Base-by-base conservation (phyloP, 2,888 invertebrate genomes). In the Drepanosiphum platanoidis region DNA sequence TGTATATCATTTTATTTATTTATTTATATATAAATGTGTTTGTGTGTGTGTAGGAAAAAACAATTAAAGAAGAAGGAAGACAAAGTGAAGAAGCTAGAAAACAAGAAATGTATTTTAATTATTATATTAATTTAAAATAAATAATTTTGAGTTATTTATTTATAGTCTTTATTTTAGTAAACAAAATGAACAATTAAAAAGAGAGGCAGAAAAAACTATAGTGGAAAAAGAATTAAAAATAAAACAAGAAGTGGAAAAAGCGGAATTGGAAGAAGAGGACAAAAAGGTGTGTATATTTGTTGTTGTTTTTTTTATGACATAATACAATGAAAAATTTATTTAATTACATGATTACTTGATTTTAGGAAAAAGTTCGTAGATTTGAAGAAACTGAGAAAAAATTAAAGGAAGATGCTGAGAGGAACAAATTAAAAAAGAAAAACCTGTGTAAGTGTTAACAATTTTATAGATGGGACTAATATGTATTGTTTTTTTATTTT, bases 381-480 rank as follows among this genome's bases (percentile, higher is more conserved):
- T 89, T 91, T 87, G 92, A 92, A 87, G 90, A 90, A n/a, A 92
- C 91, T 87, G 91, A 90, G 75, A 91, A 91, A 87, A 89, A 89
- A 9, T 90, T 90, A 77, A 91, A 91, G 86, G 92, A 92, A 87
- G 92, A 92, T 86, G 89, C 90, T 66, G 91, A 90, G 87, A 91
- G 90, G 87, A 91, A 91, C 92, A 86, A 88, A 90, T 90, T 78
- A 90, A 90, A 79, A 91, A 90, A 90, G 92, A 78, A 92, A 89
- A 84, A n/a, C n/a, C n/a, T n/a, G n/a, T n/a, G n/a, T n/a, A n/a
- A n/a, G n/a, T n/a, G n/a, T n/a, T n/a, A n/a, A n/a, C n/a, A n/a
- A n/a, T n/a, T n/a, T n/a, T n/a, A n/a, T n/a, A n/a, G n/a, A n/a
- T n/a, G n/a, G n/a, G n/a, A n/a, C n/a, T n/a, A n/a, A n/a, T n/a